These are phyloP conservation scores for Sarcophaga carnaria DNA, from an alignment of 2,888 invertebrate genomes.

Conservation along the genomic window DNA sequence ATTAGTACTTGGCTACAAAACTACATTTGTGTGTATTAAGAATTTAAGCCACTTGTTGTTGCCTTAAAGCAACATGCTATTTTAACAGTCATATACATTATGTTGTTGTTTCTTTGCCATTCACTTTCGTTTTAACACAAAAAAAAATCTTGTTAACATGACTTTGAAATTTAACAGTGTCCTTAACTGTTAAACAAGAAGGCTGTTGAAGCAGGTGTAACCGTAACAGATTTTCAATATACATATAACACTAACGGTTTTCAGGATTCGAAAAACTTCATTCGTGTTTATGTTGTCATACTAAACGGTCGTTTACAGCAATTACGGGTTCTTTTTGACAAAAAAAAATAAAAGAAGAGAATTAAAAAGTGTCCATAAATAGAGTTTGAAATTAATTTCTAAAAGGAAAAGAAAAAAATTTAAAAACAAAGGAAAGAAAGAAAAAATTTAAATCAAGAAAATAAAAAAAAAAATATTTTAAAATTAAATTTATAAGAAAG, in stretches of 20 bases:
- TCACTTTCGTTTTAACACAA: not conserved
- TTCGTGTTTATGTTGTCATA: conserved; percentile 64
- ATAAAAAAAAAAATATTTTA: not conserved
- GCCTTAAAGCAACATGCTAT: conserved; percentile 3
- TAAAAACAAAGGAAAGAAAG: not conserved
- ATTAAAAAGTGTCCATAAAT: not conserved
- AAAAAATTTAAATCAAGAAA: not conserved
- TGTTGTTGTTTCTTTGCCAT: not conserved
- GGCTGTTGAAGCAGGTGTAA: not conserved
- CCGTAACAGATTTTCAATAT: conserved; percentile 4
- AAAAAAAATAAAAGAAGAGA: not conserved
- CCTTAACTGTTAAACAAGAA: conserved; percentile 27
- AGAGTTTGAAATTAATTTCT: conserved; percentile 1
- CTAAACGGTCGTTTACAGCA: conserved; percentile 57
- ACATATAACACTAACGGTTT: conserved; percentile 55
- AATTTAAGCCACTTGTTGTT: conserved; percentile 51
- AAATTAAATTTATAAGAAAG: not conserved
- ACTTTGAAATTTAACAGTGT: conserved; percentile 59
- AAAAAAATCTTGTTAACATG: conserved; percentile 27
- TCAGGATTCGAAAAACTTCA: conserved; percentile 57
- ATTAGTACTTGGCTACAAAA: conserved; percentile 37
- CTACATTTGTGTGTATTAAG: conserved; percentile 37
- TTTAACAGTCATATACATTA: not conserved
- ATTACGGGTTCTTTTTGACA: not conserved
- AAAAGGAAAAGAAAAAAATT: conserved; percentile 9